Conservation (phyloP, 2,113 vertebrate species). For the Podarcis muralis region DNA sequence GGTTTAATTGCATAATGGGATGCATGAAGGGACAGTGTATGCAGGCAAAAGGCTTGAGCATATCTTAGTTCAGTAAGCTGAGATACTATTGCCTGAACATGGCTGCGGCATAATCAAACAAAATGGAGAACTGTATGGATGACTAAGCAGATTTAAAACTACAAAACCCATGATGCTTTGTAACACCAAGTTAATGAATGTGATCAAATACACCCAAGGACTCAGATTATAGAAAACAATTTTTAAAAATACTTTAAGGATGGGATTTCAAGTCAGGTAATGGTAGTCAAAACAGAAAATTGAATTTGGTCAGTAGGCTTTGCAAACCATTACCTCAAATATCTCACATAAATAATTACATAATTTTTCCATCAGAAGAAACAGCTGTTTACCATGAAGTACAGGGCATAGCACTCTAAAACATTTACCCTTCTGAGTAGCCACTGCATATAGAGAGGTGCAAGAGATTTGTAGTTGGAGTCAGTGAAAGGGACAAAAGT, state of each 20-base stretch:
- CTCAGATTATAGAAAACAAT: background rate
- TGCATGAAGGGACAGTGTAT: too few species aligned
- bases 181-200: background rate
- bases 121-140: background rate
- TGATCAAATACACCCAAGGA: background rate
- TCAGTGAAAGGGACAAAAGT: too few species aligned
- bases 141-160: background rate
- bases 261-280: background rate
- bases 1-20: too few species aligned
- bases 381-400: background rate
- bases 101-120: background rate
- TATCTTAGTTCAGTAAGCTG: too few species aligned
- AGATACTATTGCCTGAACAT: too few species aligned
- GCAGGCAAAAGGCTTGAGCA: too few species aligned
- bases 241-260: background rate
- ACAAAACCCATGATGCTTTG: background rate
- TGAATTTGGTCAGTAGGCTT: background rate
- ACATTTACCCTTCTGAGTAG: background rate
- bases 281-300: background rate
- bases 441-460: background rate
- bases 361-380: background rate
- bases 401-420: background rate
- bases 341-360: background rate
- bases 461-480: background rate
- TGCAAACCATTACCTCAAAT: background rate